phyloP scores from a whole-genome alignment of 1,140 invertebrate genomes.

The Saccostrea cuccullata region DNA sequence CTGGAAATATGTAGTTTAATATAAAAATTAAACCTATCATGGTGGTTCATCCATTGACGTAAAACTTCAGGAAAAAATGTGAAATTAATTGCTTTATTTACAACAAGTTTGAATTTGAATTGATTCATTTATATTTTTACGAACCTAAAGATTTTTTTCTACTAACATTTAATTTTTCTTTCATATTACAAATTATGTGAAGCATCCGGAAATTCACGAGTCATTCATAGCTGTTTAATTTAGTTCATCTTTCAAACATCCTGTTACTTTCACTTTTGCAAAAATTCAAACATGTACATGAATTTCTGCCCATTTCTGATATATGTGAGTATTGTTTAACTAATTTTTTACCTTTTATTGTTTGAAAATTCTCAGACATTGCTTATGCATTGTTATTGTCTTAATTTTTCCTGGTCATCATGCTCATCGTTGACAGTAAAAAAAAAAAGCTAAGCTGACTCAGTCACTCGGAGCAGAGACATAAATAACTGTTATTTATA shows the following conservation, averaged over 20 bases:
- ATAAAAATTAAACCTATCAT: not conserved
- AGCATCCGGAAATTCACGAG: not conserved
- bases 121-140: not conserved
- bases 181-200: not conserved
- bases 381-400: no score
- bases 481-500: no score
- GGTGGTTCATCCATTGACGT: not conserved
- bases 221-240: not conserved
- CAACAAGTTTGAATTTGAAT: not conserved
- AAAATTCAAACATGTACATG: not conserved
- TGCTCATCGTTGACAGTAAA: no score
- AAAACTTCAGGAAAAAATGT: not conserved
- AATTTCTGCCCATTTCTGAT: not conserved
- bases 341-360: no score
- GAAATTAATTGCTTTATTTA: not conserved
- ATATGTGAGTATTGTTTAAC: not conserved
- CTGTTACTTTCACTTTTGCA: not conserved
- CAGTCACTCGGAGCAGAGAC: no score
- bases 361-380: no score
- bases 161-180: not conserved
- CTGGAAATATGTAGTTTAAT: not conserved
- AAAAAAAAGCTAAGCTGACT: no score
- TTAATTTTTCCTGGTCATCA: no score
- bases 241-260: constrained; percentile 12
- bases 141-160: not conserved